Percentiles rank a stretch among this genome's conserved stretches.
These are phyloP conservation scores for Mallotus villosus DNA, from an alignment of 2,797 vertebrate genomes.

Conservation along the genomic window DNA sequence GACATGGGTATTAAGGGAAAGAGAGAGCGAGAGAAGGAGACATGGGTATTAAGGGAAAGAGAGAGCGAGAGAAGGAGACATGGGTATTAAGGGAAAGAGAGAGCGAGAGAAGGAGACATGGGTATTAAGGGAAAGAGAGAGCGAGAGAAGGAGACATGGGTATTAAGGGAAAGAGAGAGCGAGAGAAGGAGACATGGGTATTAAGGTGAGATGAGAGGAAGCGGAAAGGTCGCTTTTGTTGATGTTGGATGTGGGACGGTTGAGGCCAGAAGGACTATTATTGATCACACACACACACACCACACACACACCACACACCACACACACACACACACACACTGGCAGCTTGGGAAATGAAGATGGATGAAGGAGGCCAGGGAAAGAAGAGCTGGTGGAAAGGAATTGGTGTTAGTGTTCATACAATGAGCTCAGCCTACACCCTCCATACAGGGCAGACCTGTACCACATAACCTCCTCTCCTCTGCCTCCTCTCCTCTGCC, in stretches of 20 bases:
- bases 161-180: neutral
- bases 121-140: neutral
- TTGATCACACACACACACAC: too few relatives aligned
- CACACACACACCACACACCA: conserved; percentile 10
- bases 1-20: neutral
- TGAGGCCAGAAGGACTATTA: neutral
- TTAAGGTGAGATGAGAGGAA: neutral
- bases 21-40: too few relatives aligned
- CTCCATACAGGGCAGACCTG: conserved; percentile 8
- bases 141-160: neutral
- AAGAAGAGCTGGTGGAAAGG: conserved; percentile 40
- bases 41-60: neutral
- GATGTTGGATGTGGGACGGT: conserved; percentile 2
- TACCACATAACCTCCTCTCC: conserved; percentile 24
- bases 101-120: too few relatives aligned
- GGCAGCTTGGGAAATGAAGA: conserved; percentile 64
- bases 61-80: neutral
- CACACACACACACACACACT: neutral
- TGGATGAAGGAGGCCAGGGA: conserved; percentile 60
- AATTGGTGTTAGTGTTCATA: conserved; percentile 45
- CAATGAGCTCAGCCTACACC: conserved; percentile 21
- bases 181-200: too few relatives aligned
- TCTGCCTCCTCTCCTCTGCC: conserved; percentile 30
- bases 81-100: neutral
- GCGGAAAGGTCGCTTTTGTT: conserved; percentile 26